These are phyloP conservation scores for Rhinoderma darwinii DNA, from an alignment of 2,113 vertebrate genomes.

Conservation along the genomic window DNA sequence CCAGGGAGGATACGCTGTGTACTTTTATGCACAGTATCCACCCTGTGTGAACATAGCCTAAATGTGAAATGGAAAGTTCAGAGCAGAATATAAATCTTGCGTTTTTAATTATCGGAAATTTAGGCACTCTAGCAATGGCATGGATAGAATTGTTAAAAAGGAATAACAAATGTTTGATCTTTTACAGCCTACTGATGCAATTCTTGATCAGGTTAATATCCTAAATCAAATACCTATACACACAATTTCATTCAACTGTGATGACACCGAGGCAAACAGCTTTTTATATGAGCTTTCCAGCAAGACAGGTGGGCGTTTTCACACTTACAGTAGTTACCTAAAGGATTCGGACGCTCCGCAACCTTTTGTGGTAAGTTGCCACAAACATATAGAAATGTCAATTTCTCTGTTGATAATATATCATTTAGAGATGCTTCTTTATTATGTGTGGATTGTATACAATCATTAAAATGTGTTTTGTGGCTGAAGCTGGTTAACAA, in stretches of 20 bases:
- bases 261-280: slow-evolving; percentile 73
- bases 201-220: slow-evolving; percentile 69
- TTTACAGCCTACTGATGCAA: slow-evolving; percentile 69
- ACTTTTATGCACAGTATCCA: too few relatives aligned
- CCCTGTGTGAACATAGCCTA: too few relatives aligned
- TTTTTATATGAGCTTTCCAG: slow-evolving; percentile 76
- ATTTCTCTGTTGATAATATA: too few relatives aligned
- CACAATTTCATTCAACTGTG: slow-evolving; percentile 79
- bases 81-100: background rate
- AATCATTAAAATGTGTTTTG: too few relatives aligned
- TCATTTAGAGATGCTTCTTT: too few relatives aligned
- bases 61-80: background rate
- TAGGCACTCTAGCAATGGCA: background rate
- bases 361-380: slow-evolving; percentile 68
- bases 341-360: slow-evolving; percentile 62
- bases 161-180: background rate
- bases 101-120: background rate
- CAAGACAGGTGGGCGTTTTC: slow-evolving; percentile 75
- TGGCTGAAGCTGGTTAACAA: too few relatives aligned
- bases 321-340: slow-evolving; percentile 66
- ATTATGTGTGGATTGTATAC: too few relatives aligned
- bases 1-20: too few relatives aligned
- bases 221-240: slow-evolving; percentile 74
- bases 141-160: background rate
- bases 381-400: background rate